Evolutionary conservation across 2,797 vertebrate genomes (phyloP), one percentile per base, ranked within the genome.

Genomic region (Esox masquinongy): DNA sequence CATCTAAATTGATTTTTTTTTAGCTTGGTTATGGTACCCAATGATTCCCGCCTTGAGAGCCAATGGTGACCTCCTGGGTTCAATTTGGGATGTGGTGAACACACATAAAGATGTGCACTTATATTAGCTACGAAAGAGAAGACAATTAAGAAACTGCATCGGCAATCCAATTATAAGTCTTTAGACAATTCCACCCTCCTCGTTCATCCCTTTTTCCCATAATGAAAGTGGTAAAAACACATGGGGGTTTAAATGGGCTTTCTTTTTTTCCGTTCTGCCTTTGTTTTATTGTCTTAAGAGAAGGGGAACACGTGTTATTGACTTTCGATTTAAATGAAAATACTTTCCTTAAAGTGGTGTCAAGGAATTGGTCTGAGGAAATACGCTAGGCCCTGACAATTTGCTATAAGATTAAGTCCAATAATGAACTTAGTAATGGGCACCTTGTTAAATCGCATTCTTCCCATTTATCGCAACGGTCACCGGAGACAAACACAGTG

Each of bases 111-210:
- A 93, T 88, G 86, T 89, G 92, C 91, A 86, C 90, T 87, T 91
- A 92, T 79, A 92, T 93, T 93, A 89, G 91, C 89, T 77, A 84
- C 84, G 93, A 90, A 88, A 90, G 86, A 85, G 87, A 82, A 89
- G 84, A 91, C 92, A 94, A 95, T 95, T 94, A 94, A 93, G 92
- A 92, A 93, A 91, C 89, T 86, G 88, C 91, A 92, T 93, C 86
- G 91, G 88, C 90, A 90, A 94, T 94, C 92, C 93, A 94, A 95
- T 95, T 95, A 94, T 93, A 94, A 95, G 91, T 94, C 93, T 93
- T 93, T 90, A 91, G 93, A 94, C 93, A 92, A 95, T 94, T 93
- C 85, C 50, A 51, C 63, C 51, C 26, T 15, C 81, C 79, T 56
- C 43, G 43, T 47, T 47, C 43, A 47, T 47, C 43, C 74, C 79